These are phyloP conservation scores for Lasioglossum villosulum DNA, from an alignment of 2,888 invertebrate genomes.

Conservation along the genomic window DNA sequence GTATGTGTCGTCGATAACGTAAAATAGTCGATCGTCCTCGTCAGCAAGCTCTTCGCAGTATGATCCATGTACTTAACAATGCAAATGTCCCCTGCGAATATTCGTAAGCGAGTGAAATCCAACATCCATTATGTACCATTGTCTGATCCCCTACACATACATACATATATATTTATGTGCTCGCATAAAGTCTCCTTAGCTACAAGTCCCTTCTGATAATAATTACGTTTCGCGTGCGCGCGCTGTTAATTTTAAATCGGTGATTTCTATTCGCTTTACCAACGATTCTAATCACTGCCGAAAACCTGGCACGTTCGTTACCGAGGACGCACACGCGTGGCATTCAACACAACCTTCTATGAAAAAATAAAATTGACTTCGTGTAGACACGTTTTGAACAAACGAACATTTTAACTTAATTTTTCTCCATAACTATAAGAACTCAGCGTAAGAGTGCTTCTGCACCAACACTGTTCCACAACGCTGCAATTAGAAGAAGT, in stretches of 20 bases:
- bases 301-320: not conserved
- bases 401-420: too few species aligned
- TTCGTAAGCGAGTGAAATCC: constrained; percentile 27
- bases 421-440: too few species aligned
- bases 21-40: constrained; percentile 27
- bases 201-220: constrained; percentile 8
- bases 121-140: constrained; percentile 12
- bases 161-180: not conserved
- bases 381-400: too few species aligned
- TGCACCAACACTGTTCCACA: too few species aligned
- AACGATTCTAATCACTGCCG: not conserved
- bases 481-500: too few species aligned
- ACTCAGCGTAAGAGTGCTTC: too few species aligned
- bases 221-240: constrained; percentile 1
- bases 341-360: not conserved
- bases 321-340: not conserved
- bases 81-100: constrained; percentile 29
- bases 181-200: constrained; percentile 16
- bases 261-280: not conserved
- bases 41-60: constrained; percentile 38
- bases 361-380: not conserved
- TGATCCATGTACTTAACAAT: constrained; percentile 29
- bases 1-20: constrained; percentile 2
- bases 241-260: constrained; percentile 33
- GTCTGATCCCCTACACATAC: not conserved